Evolutionary conservation across 2,888 invertebrate genomes (phyloP).

Genomic region (Microctonus hyperodae): DNA sequence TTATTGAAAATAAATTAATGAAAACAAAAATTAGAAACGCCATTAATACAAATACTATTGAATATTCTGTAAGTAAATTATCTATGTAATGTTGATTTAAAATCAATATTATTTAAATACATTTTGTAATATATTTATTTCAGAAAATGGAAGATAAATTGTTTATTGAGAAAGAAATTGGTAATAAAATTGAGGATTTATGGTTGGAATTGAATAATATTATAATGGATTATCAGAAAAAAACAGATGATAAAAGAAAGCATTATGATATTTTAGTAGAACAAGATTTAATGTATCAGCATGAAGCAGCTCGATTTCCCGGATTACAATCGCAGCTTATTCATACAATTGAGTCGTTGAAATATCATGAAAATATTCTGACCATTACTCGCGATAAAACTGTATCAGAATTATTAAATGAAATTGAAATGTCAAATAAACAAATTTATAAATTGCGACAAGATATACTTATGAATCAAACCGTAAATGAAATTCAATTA

Average conservation of each 20-base stretch:
- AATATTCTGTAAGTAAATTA: slow-evolving; percentile 48
- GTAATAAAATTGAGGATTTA: slow-evolving; percentile 49
- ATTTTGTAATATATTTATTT: slow-evolving; percentile 28
- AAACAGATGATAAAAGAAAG: slow-evolving; percentile 53
- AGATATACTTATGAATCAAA: slow-evolving; percentile 66
- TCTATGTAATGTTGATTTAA: neutral
- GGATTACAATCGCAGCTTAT: slow-evolving; percentile 53
- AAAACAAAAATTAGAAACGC: slow-evolving; percentile 50
- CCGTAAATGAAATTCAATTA: slow-evolving; percentile 66
- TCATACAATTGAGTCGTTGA: slow-evolving; percentile 46
- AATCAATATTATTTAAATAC: neutral
- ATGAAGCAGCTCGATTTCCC: slow-evolving; percentile 58
- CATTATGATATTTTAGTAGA: slow-evolving; percentile 63
- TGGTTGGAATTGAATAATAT: slow-evolving; percentile 48
- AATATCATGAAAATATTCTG: slow-evolving; percentile 42
- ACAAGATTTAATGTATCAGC: slow-evolving; percentile 65
- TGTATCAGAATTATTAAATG: slow-evolving; percentile 44
- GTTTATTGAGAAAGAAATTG: slow-evolving; percentile 42
- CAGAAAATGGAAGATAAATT: slow-evolving; percentile 51
- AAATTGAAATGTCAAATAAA: slow-evolving; percentile 43
- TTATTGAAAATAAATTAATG: slow-evolving; percentile 44
- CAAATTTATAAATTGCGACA: slow-evolving; percentile 64
- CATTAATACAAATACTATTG: slow-evolving; percentile 47
- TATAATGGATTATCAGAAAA: slow-evolving; percentile 50
- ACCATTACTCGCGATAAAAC: slow-evolving; percentile 42